Percentiles rank a stretch among this genome's conserved stretches.
Evolutionary conservation across 2,888 invertebrate genomes (phyloP).

Genomic region (Apodemia mormo): DNA sequence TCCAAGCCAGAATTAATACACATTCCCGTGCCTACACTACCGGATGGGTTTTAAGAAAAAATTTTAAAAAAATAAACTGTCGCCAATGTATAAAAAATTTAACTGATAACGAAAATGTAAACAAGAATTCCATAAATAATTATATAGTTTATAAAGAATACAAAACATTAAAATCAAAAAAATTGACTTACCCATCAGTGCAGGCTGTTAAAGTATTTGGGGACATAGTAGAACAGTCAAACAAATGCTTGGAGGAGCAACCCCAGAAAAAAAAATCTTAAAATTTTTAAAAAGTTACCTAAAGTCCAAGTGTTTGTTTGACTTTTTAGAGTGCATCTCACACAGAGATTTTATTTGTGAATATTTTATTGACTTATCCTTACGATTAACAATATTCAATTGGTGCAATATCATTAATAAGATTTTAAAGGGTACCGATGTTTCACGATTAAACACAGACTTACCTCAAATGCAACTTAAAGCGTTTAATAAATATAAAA

Average conservation of each 20-base stretch:
- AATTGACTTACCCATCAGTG: neutral
- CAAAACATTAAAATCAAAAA: neutral
- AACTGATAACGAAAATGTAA: neutral
- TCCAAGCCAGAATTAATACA: neutral
- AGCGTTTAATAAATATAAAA: neutral
- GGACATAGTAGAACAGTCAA: neutral
- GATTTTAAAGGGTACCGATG: conserved; percentile 4
- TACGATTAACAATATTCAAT: neutral
- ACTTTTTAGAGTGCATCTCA: neutral
- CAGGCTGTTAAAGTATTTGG: neutral
- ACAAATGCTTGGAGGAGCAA: neutral
- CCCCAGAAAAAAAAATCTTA: neutral
- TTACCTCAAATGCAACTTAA: too few species aligned
- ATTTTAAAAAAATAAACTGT: neutral
- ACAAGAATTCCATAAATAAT: neutral
- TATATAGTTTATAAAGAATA: neutral
- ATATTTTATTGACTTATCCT: neutral
- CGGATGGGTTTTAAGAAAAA: conserved; percentile 9
- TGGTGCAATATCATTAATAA: conserved; percentile 10
- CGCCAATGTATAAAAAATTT: neutral
- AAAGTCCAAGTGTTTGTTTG: conserved; percentile 10
- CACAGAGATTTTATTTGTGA: neutral
- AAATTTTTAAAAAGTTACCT: neutral
- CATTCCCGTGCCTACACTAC: conserved; percentile 2
- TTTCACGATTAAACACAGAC: neutral